These are phyloP conservation scores for Bucco capensis DNA, from an alignment of 2,113 vertebrate genomes.

Conservation along the genomic window DNA sequence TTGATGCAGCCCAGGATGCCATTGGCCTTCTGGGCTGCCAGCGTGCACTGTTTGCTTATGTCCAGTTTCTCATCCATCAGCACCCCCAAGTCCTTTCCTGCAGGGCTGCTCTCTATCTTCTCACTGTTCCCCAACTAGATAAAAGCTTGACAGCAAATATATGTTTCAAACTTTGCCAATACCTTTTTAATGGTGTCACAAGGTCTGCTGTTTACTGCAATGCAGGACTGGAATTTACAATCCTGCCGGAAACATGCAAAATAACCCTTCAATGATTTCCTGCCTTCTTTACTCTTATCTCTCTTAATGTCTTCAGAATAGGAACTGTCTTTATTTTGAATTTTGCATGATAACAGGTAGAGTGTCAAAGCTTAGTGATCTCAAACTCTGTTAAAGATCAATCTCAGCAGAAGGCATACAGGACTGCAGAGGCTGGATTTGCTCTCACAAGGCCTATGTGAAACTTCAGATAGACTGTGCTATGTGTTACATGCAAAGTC, in stretches of 20 bases:
- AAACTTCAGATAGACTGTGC: background rate
- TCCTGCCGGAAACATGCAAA: background rate
- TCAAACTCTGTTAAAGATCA: background rate
- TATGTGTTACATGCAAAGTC: background rate
- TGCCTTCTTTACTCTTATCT: background rate
- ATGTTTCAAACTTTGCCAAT: background rate
- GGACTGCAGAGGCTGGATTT: background rate
- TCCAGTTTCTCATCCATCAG: too few species aligned
- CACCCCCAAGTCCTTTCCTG: too few species aligned
- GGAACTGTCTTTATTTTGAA: background rate
- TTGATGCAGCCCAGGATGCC: too few species aligned
- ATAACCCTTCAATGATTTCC: background rate
- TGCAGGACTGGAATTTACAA: background rate
- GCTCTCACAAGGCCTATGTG: accelerated
- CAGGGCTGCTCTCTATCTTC: too few species aligned
- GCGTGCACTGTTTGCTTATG: too few species aligned
- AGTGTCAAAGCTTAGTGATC: background rate
- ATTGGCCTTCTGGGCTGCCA: too few species aligned
- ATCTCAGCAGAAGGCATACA: background rate
- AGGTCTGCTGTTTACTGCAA: background rate
- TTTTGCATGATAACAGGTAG: background rate
- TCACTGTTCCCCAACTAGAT: background rate
- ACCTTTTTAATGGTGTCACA: background rate
- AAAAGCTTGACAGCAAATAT: background rate
- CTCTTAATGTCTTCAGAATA: background rate